These are phyloP conservation scores for Seriola quinqueradiata DNA, from an alignment of 2,113 vertebrate species.

Conservation along the genomic window DNA sequence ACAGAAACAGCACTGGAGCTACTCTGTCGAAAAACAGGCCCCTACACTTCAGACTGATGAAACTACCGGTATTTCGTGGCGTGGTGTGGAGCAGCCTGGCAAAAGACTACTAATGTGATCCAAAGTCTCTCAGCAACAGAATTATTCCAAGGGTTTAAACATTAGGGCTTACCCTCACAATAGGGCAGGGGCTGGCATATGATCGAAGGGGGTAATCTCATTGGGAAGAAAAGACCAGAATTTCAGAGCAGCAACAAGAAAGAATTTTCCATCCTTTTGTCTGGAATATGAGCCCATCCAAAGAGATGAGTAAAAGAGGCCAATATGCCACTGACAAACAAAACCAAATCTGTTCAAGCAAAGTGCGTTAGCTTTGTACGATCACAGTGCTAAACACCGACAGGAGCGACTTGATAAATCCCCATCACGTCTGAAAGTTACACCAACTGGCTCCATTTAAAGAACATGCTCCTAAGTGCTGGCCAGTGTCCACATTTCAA, in stretches of 20 bases:
- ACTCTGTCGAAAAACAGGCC: conserved; percentile 52
- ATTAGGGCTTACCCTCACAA: conserved; percentile 73
- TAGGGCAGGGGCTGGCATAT: conserved; percentile 75
- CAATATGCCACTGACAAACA: conserved; percentile 46
- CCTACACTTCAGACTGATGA: conserved; percentile 43
- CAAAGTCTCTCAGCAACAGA: conserved; percentile 67
- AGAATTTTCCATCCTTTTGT: conserved; percentile 61
- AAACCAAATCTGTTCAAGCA: conserved; percentile 53
- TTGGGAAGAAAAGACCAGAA: conserved; percentile 68
- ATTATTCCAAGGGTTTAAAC: conserved; percentile 69
- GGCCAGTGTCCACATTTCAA: conserved; percentile 56
- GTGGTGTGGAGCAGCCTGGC: conserved; percentile 37
- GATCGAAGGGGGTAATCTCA: conserved; percentile 71
- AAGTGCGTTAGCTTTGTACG: conserved; percentile 41
- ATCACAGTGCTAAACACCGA: conserved; percentile 30
- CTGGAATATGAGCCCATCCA: conserved; percentile 44
- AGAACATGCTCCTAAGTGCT: conserved; percentile 59
- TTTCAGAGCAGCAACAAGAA: conserved; percentile 65
- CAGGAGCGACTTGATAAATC: conserved; percentile 47
- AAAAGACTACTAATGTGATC: conserved; percentile 59
- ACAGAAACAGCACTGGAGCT: conserved; percentile 53
- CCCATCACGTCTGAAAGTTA: conserved; percentile 44
- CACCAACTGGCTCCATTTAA: conserved; percentile 62
- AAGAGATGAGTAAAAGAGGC: conserved; percentile 41
- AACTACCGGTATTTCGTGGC: conserved; percentile 55